Percentiles rank a stretch among this genome's conserved stretches.
These are phyloP conservation scores for Stomorhina lunata DNA, from an alignment of 2,888 invertebrate species.

Conservation along the genomic window DNA sequence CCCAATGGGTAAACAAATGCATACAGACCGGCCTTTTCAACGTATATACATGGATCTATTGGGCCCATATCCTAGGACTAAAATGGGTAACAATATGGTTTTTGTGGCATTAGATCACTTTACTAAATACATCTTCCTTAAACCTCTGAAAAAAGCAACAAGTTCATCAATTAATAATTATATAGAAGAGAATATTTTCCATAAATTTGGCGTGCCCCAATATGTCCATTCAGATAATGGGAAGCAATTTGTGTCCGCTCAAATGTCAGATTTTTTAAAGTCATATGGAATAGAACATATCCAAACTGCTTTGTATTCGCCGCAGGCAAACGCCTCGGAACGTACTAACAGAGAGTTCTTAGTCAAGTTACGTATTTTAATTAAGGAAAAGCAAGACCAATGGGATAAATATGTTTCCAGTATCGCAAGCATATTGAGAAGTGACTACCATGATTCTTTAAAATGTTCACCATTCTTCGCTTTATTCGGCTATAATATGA, in stretches of 20 bases:
- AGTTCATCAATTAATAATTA: constrained; percentile 8
- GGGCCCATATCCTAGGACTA: constrained; percentile 51
- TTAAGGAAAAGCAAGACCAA: not conserved
- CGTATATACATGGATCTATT: constrained; percentile 50
- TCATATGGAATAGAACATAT: constrained; percentile 55
- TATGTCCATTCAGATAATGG: constrained; percentile 70
- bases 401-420: no score
- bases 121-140: constrained; percentile 14
- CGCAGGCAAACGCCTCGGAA: constrained; percentile 71
- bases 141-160: constrained; percentile 30
- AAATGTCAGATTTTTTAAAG: constrained; percentile 49
- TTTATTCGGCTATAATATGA: no score
- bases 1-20: constrained; percentile 14
- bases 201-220: constrained; percentile 68
- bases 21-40: constrained; percentile 36
- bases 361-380: constrained; percentile 48
- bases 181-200: constrained; percentile 59
- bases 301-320: constrained; percentile 69
- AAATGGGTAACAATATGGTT: constrained; percentile 15
- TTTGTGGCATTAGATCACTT: constrained; percentile 50
- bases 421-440: no score
- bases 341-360: constrained; percentile 70
- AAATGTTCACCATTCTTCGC: no score
- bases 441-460: no score
- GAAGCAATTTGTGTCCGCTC: constrained; percentile 62